phyloP scores from a whole-genome alignment of 64 coral and sea anemone genomes.

The Montipora foliosa region DNA sequence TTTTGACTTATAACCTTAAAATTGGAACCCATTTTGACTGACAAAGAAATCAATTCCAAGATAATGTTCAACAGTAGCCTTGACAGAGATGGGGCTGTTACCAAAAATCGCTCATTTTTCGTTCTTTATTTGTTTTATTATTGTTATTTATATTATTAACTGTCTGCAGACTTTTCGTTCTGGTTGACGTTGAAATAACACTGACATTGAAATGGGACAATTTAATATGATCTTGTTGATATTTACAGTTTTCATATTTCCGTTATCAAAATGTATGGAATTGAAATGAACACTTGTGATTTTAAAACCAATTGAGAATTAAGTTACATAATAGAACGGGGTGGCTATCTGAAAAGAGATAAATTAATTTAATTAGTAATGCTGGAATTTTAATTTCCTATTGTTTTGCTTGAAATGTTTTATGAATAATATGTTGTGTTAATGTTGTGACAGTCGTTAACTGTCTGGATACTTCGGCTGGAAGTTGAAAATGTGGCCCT shows the following conservation, averaged over 20 bases:
- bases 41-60: conserved; percentile 12
- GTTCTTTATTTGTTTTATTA: background rate
- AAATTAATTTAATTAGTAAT: conserved; percentile 10
- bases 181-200: background rate
- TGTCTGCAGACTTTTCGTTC: background rate
- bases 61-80: conserved; percentile 1
- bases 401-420: background rate
- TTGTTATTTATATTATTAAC: background rate
- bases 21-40: conserved; percentile 2
- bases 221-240: conserved; percentile 12
- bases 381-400: background rate
- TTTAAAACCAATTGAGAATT: conserved; percentile 8
- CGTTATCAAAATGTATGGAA: background rate
- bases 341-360: background rate
- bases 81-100: background rate
- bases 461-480: background rate
- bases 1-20: conserved; percentile 6
- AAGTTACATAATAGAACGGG: background rate
- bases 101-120: background rate
- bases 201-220: background rate
- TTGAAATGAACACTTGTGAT: background rate
- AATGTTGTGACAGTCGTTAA: background rate
- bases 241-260: conserved; percentile 10
- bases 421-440: background rate
- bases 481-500: conserved; percentile 2